phyloP scores from a whole-genome alignment of 2,888 invertebrate species.

The Caenorhabditis sinica region DNA sequence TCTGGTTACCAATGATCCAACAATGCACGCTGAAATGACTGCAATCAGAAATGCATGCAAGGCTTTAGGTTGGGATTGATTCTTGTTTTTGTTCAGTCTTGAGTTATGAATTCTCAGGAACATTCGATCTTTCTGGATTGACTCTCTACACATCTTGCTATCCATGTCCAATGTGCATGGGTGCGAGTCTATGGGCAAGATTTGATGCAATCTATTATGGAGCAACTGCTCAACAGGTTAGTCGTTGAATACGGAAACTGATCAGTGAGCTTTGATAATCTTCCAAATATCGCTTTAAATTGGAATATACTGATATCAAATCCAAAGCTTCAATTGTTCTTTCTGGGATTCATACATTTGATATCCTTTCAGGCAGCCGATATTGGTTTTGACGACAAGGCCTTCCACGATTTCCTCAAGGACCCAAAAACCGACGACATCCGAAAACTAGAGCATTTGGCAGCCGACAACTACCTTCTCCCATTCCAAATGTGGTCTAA shows the following conservation, averaged over 20 bases:
- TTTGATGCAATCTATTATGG: slow-evolving; percentile 80
- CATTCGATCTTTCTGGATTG: slow-evolving; percentile 75
- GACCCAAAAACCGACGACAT: slow-evolving; percentile 75
- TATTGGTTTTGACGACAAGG: slow-evolving; percentile 80
- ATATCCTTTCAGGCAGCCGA: slow-evolving; percentile 77
- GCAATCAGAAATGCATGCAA: slow-evolving; percentile 80
- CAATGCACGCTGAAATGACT: slow-evolving; percentile 82
- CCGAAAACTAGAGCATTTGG: slow-evolving; percentile 73
- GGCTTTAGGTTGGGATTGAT: slow-evolving; percentile 55
- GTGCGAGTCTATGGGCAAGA: slow-evolving; percentile 81
- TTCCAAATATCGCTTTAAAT: too few species aligned
- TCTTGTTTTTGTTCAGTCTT: too few species aligned
- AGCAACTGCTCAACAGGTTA: slow-evolving; percentile 79
- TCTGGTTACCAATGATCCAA: slow-evolving; percentile 79
- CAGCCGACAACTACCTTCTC: slow-evolving; percentile 68
- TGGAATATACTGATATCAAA: too few species aligned
- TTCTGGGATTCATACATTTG: too few species aligned
- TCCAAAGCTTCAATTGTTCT: too few species aligned
- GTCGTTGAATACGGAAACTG: background rate
- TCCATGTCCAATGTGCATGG: slow-evolving; percentile 83
- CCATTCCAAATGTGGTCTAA: slow-evolving; percentile 79
- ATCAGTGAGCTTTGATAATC: background rate
- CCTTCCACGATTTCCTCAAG: slow-evolving; percentile 80
- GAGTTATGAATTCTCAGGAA: slow-evolving; percentile 38
- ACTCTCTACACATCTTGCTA: slow-evolving; percentile 82